Base-by-base conservation (phyloP, 2,113 vertebrate genomes). In the Collichthys lucidus region DNA sequence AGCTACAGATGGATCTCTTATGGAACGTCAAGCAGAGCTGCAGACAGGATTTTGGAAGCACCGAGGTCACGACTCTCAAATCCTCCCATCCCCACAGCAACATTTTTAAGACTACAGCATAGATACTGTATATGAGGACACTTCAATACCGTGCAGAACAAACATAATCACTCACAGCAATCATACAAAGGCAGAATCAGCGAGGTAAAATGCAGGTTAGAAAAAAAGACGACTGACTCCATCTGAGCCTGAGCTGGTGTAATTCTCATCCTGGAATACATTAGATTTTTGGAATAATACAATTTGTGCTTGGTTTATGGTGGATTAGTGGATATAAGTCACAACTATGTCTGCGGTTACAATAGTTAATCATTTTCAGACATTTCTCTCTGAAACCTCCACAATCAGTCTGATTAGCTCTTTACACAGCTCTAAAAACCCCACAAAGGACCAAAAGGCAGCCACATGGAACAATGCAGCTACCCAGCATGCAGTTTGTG, bases 1-100 rank as follows among this genome's bases (percentile, higher is more conserved):
- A 83, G 72, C 49, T 63, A 35, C 59, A 82, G 74, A 69, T 73
- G 80, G 74, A 65, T 70, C 57, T 70, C 61, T 26, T 62, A 65
- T 65, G 66, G 61, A 80, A 82, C 50, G 22, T 81, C 61, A 84
- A 90, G 62, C 46, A n/a, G 73, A 63, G 80, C 47, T 57, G 71
- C 40, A 65, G 66, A 75, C 20, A 70, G 50, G 65, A 83, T 80
- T 78, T 74, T 75, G 56, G 5, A 64, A 60, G 50, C 20, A 65
- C 71, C 55, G 59, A 80, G 71, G 77, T 82, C 77, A 57, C 5
- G 15, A 68, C 50, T 80, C 71, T 53, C 56, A 79, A 67, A 82
- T 74, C 75, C 64, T 74, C 31, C 35, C 7, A 50, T 67, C 64
- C 19, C 5, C 8, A 24, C 16, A 42, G 31, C 22, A 60, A 60